These are phyloP conservation scores for Drosophila pruinosa DNA, from an alignment of 1,140 invertebrate species.

Conservation along the genomic window DNA sequence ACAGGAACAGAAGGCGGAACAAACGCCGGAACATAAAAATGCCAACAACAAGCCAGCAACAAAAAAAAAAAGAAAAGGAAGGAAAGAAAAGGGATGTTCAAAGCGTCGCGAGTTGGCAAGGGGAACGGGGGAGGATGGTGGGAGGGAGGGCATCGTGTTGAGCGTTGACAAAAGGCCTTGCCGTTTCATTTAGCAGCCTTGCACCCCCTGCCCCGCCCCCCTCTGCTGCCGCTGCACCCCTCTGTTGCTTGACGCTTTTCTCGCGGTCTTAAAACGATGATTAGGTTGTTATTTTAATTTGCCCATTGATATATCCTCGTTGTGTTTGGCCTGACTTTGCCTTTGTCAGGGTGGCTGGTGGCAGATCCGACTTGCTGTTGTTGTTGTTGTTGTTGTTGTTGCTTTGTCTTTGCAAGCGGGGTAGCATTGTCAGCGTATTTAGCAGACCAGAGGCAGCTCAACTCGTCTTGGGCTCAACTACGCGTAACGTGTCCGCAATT, in stretches of 20 bases:
- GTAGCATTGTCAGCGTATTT: constrained; percentile 75
- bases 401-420: constrained; percentile 33
- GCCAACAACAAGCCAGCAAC: constrained; percentile 44
- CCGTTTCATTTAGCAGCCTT: constrained; percentile 76
- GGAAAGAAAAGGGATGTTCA: constrained; percentile 45
- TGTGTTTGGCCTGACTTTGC: constrained; percentile 59
- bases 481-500: constrained; percentile 83
- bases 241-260: constrained; percentile 63
- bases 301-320: constrained; percentile 82
- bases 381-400: constrained; percentile 39
- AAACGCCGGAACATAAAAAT: constrained; percentile 82
- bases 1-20: constrained; percentile 82
- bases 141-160: too few species aligned
- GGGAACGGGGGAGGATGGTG: too few species aligned
- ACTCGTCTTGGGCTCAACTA: constrained; percentile 74
- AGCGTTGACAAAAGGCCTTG: constrained; percentile 79
- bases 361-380: constrained; percentile 34
- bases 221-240: constrained; percentile 18
- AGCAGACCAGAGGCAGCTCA: constrained; percentile 59
- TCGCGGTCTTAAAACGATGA: constrained; percentile 83
- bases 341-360: constrained; percentile 72
- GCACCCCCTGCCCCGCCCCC: constrained; percentile 26
- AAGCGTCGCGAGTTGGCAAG: background rate
- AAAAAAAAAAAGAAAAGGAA: constrained; percentile 14
- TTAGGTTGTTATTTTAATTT: constrained; percentile 83